These are phyloP conservation scores for Planiliza haematocheilus DNA, from an alignment of 2,113 vertebrate species.

Conservation along the genomic window DNA sequence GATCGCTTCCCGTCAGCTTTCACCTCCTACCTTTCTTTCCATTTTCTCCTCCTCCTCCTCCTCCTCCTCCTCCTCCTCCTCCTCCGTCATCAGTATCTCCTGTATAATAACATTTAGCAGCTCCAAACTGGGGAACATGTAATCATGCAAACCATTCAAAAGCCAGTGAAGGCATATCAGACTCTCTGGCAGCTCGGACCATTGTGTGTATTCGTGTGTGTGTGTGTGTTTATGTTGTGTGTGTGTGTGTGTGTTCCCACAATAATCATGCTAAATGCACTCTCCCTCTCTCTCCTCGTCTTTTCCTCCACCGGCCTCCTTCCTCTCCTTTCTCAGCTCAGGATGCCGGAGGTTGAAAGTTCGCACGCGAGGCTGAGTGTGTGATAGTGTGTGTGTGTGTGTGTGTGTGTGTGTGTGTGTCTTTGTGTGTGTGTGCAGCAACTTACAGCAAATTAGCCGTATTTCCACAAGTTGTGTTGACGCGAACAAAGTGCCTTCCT, in stretches of 20 bases:
- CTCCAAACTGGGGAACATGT: conserved; percentile 48
- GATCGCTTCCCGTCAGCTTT: not conserved
- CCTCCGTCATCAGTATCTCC: conserved; percentile 34
- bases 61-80: not conserved
- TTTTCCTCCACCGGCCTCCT: conserved; percentile 66
- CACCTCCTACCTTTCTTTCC: not conserved
- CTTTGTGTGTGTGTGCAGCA: conserved; percentile 29
- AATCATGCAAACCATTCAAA: conserved; percentile 51
- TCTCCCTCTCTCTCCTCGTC: conserved; percentile 42
- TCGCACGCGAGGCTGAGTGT: conserved; percentile 67
- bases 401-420: conserved; percentile 40
- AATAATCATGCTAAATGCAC: conserved; percentile 55
- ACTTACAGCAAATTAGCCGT: conserved; percentile 59
- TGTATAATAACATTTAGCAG: conserved; percentile 49
- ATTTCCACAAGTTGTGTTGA: conserved; percentile 59
- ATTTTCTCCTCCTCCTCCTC: not conserved
- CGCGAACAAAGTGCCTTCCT: conserved; percentile 14
- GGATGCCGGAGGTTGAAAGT: conserved; percentile 76
- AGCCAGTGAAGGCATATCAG: conserved; percentile 39
- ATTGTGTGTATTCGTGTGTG: conserved; percentile 32
- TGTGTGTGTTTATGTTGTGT: conserved; percentile 17
- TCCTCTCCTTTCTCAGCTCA: conserved; percentile 69
- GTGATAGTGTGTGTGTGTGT: conserved; percentile 49
- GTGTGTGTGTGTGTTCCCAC: not conserved
- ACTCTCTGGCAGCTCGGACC: conserved; percentile 14